phyloP scores from a whole-genome alignment of 2,797 vertebrate species.

The Falco columbarius region DNA sequence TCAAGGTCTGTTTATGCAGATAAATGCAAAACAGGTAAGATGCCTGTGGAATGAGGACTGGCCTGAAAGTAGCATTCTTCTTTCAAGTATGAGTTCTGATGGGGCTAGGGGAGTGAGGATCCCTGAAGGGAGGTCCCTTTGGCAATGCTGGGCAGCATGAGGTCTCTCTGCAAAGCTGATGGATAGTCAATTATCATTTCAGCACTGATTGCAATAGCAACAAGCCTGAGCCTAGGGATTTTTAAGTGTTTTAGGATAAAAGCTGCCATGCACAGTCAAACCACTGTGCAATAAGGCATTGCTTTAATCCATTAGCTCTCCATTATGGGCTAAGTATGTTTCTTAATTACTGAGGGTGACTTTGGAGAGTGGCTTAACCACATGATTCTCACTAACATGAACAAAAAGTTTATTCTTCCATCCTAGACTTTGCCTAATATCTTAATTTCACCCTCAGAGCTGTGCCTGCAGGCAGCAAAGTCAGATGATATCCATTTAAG shows the following conservation, averaged over 20 bases:
- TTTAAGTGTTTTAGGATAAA: not conserved
- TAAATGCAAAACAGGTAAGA: not conserved
- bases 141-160: not conserved
- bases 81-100: not conserved
- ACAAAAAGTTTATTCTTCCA: not conserved
- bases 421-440: constrained; percentile 10
- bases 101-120: not conserved
- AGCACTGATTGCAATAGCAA: not conserved
- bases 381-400: not conserved
- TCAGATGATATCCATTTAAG: constrained; percentile 26
- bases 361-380: constrained; percentile 21
- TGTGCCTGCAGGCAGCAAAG: not conserved
- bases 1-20: not conserved
- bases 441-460: constrained; percentile 14
- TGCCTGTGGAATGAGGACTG: not conserved
- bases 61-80: not conserved
- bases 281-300: not conserved
- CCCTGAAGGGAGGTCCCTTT: not conserved
- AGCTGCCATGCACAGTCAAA: not conserved
- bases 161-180: not conserved
- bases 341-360: constrained; percentile 13
- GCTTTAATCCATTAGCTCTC: constrained; percentile 43
- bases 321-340: constrained; percentile 4
- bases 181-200: not conserved
- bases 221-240: not conserved